phyloP scores from a whole-genome alignment of 2,888 invertebrate species.

The Archips xylosteana region DNA sequence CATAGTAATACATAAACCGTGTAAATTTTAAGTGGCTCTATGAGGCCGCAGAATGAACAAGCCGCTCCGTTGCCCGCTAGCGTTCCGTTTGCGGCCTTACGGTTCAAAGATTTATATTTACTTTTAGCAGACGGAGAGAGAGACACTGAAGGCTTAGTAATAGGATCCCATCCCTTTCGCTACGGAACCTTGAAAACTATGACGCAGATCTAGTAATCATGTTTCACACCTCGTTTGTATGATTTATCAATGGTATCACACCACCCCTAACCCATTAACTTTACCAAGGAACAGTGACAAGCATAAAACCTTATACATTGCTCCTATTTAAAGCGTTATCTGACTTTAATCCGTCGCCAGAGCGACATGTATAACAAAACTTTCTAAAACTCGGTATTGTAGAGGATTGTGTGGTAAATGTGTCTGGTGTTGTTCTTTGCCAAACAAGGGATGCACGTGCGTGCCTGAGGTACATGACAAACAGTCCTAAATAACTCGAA shows the following conservation, averaged over 20 bases:
- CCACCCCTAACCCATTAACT: neutral
- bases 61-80: no score
- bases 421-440: constrained; percentile 37
- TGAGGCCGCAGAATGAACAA: no score
- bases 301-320: constrained; percentile 15
- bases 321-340: neutral
- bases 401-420: constrained; percentile 17
- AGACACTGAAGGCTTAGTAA: no score
- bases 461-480: constrained; percentile 36
- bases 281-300: neutral
- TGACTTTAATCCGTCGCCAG: neutral
- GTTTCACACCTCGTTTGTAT: constrained; percentile 34
- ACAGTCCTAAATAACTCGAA: constrained; percentile 42
- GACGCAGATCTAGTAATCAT: constrained; percentile 27
- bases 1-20: no score
- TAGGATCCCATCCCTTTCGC: no score
- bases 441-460: constrained; percentile 42
- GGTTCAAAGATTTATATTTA: no score
- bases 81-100: no score
- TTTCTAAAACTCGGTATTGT: constrained; percentile 3
- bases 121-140: no score
- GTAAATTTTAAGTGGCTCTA: no score
- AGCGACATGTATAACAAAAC: constrained; percentile 15
- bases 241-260: constrained; percentile 8
- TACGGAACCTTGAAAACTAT: constrained; percentile 7